These are phyloP conservation scores for Eumacrocentrus americanus DNA, from an alignment of 2,888 invertebrate species.

Conservation along the genomic window DNA sequence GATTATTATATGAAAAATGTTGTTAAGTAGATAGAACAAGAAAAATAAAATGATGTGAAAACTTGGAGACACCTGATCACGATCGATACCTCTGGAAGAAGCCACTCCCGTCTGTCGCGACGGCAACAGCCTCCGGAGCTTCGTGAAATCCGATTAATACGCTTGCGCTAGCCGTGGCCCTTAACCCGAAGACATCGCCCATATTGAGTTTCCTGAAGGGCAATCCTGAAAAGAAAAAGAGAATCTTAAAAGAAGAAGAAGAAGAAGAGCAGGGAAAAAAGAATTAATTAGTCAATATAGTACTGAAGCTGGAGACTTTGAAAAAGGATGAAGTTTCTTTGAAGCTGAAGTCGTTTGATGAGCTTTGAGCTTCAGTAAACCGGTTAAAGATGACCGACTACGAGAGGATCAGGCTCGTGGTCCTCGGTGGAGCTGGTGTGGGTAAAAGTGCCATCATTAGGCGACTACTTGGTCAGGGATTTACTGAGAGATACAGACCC, in stretches of 20 bases:
- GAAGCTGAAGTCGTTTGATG: background rate
- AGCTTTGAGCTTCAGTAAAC: background rate
- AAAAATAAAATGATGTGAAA: constrained; percentile 1
- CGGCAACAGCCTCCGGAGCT: background rate
- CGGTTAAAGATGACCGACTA: constrained; percentile 69
- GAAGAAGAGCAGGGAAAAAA: background rate
- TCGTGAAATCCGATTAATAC: constrained; percentile 9
- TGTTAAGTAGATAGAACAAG: background rate
- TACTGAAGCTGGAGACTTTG: constrained; percentile 10
- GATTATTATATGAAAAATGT: background rate
- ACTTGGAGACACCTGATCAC: background rate
- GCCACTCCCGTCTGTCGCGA: background rate
- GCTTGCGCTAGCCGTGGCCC: constrained; percentile 4
- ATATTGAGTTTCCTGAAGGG: constrained; percentile 14
- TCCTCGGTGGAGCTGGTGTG: constrained; percentile 81
- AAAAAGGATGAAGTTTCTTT: constrained; percentile 2
- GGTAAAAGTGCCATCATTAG: constrained; percentile 87
- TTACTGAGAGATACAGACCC: constrained; percentile 80
- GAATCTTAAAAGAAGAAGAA: background rate
- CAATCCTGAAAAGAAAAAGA: constrained; percentile 19
- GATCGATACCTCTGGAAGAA: constrained; percentile 11
- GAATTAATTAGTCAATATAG: constrained; percentile 11
- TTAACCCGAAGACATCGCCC: background rate
- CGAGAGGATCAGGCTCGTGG: constrained; percentile 82
- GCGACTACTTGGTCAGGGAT: constrained; percentile 80